Percentiles rank a stretch among this genome's conserved stretches.
These are phyloP conservation scores for Acrocephalus scirpaceus DNA, from an alignment of 2,797 vertebrate genomes.

Conservation along the genomic window DNA sequence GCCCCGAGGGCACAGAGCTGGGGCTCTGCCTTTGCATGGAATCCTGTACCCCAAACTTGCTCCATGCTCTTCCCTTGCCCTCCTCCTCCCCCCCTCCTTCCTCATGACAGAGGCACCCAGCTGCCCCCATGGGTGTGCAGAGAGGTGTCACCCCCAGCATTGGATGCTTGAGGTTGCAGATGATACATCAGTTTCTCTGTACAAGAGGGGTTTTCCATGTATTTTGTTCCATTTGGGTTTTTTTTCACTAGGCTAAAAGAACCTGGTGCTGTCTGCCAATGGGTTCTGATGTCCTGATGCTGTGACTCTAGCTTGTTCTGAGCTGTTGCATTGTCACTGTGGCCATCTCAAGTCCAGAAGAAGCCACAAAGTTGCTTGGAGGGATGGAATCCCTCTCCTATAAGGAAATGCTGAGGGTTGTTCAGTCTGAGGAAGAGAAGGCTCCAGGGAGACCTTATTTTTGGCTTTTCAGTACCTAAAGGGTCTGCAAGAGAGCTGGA, in stretches of 20 bases:
- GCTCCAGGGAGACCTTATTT: background rate
- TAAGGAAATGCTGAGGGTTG: background rate
- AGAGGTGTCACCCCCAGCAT: rapidly evolving
- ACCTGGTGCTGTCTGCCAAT: background rate
- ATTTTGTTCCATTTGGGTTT: background rate
- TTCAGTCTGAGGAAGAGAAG: background rate
- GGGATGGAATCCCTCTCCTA: background rate
- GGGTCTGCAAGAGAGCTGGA: background rate
- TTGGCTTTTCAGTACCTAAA: background rate
- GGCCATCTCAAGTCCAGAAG: background rate
- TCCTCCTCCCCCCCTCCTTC: background rate
- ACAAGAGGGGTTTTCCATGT: rapidly evolving
- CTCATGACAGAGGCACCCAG: background rate
- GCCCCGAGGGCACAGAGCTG: rapidly evolving
- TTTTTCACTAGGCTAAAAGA: background rate
- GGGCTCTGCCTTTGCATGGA: background rate
- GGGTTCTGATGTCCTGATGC: rapidly evolving
- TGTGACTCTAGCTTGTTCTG: background rate
- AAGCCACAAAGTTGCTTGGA: background rate
- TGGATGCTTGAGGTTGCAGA: background rate
- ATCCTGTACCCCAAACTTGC: background rate
- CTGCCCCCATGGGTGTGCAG: background rate
- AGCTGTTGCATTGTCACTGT: background rate
- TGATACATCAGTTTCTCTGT: background rate
- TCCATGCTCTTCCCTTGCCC: background rate